These are phyloP conservation scores for Agriopis leucophaearia DNA, from an alignment of 2,888 invertebrate genomes.

Conservation along the genomic window DNA sequence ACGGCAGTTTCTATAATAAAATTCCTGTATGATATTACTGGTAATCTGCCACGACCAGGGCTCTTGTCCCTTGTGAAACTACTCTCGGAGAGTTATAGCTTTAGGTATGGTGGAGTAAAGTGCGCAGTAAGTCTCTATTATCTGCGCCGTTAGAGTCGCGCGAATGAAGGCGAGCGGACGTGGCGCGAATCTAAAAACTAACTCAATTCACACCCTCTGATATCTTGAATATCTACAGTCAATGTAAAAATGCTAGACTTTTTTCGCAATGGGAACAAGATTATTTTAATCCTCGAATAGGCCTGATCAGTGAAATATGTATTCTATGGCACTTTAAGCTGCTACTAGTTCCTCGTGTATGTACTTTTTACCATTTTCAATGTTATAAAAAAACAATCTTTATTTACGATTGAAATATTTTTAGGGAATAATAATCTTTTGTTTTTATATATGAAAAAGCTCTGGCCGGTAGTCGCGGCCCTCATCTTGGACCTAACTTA, in stretches of 20 bases:
- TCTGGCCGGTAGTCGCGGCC: too few relatives aligned
- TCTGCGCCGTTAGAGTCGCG: slow-evolving; percentile 83
- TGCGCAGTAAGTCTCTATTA: slow-evolving; percentile 85
- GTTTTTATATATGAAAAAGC: too few relatives aligned
- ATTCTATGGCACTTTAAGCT: background rate
- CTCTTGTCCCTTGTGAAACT: slow-evolving; percentile 68
- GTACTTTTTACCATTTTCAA: too few relatives aligned
- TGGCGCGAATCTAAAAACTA: slow-evolving; percentile 78
- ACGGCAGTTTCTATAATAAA: too few relatives aligned
- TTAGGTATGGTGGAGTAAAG: slow-evolving; percentile 80
- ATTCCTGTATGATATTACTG: background rate
- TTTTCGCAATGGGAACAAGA: slow-evolving; percentile 1
- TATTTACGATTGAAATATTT: too few relatives aligned
- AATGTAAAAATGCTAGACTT: slow-evolving; percentile 19
- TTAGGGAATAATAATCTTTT: too few relatives aligned
- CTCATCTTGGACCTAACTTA: too few relatives aligned
- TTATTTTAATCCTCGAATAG: background rate
- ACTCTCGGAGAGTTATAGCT: slow-evolving; percentile 76
- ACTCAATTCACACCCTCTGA: slow-evolving; percentile 69
- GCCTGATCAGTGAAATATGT: background rate
- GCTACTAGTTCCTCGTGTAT: background rate
- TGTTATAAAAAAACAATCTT: too few relatives aligned
- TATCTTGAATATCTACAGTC: slow-evolving; percentile 47
- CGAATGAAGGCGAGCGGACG: slow-evolving; percentile 82
- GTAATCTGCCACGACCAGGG: slow-evolving; percentile 1